phyloP scores from a whole-genome alignment of 2,797 vertebrate genomes.

The Gambelia wislizenii region DNA sequence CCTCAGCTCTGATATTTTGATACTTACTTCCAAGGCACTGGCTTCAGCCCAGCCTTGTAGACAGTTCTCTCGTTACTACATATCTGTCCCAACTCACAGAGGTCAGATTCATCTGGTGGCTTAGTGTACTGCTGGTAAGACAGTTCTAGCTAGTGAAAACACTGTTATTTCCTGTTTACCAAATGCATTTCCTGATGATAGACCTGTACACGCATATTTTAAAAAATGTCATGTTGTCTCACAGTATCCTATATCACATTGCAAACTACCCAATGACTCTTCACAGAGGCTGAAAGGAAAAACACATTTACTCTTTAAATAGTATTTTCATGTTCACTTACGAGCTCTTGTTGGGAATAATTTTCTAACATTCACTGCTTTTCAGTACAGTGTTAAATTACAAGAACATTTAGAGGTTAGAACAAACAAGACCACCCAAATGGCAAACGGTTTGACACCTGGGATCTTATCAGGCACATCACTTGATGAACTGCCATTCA shows the following conservation, averaged over 20 bases:
- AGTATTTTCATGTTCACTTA: background rate
- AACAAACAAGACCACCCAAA: background rate
- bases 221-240: conserved; percentile 6
- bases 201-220: background rate
- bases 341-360: background rate
- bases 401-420: background rate
- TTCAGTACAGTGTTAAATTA: background rate
- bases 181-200: conserved; percentile 27
- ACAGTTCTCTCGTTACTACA: conserved; percentile 3
- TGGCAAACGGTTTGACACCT: background rate
- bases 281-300: conserved; percentile 47
- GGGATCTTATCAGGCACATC: background rate
- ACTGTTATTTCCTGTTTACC: conserved; percentile 7
- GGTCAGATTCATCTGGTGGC: conserved; percentile 11
- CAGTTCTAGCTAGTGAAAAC: conserved; percentile 16
- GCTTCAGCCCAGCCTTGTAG: conserved; percentile 9
- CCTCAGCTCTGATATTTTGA: conserved; percentile 8
- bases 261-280: conserved; percentile 25
- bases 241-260: conserved; percentile 5
- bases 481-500: background rate
- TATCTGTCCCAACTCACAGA: conserved; percentile 4
- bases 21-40: conserved; percentile 23
- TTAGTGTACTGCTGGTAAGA: background rate
- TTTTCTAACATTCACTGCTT: background rate
- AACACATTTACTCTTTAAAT: conserved; percentile 35